These are phyloP conservation scores for Aporophyla lueneburgensis DNA, from an alignment of 2,888 invertebrate genomes.

Conservation along the genomic window DNA sequence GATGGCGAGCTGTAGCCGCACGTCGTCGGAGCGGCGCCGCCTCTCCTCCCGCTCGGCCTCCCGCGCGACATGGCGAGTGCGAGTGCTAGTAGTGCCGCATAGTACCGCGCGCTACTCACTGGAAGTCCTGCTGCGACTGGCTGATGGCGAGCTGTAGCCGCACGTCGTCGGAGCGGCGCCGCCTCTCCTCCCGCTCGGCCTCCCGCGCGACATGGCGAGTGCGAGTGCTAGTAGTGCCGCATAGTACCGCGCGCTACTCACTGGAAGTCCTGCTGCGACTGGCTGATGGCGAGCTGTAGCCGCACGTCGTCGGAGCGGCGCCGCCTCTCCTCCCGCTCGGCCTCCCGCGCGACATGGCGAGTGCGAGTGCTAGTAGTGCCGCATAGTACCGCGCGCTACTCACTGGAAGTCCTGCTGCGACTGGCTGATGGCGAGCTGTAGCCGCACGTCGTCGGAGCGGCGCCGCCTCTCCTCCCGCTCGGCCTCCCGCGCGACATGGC, in stretches of 20 bases:
- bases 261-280: slow-evolving; percentile 98
- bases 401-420: slow-evolving; percentile 98
- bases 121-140: slow-evolving; percentile 98
- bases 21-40: slow-evolving; percentile 98
- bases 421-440: slow-evolving; percentile 98
- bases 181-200: slow-evolving; percentile 98
- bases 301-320: slow-evolving; percentile 98
- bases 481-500: slow-evolving; percentile 99
- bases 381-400: slow-evolving; percentile 67
- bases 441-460: slow-evolving; percentile 98
- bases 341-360: slow-evolving; percentile 99
- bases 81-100: no score
- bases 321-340: slow-evolving; percentile 98
- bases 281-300: slow-evolving; percentile 98
- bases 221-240: slow-evolving; percentile 87
- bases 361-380: slow-evolving; percentile 88
- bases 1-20: slow-evolving; percentile 98
- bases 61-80: slow-evolving; percentile 99
- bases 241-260: slow-evolving; percentile 78
- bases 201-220: slow-evolving; percentile 99
- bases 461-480: slow-evolving; percentile 98
- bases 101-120: slow-evolving; percentile 87
- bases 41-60: slow-evolving; percentile 99
- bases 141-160: slow-evolving; percentile 98
- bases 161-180: slow-evolving; percentile 98